Evolutionary conservation across 1,140 invertebrate species (phyloP).

Genomic region (Drosophila kohkoa): DNA sequence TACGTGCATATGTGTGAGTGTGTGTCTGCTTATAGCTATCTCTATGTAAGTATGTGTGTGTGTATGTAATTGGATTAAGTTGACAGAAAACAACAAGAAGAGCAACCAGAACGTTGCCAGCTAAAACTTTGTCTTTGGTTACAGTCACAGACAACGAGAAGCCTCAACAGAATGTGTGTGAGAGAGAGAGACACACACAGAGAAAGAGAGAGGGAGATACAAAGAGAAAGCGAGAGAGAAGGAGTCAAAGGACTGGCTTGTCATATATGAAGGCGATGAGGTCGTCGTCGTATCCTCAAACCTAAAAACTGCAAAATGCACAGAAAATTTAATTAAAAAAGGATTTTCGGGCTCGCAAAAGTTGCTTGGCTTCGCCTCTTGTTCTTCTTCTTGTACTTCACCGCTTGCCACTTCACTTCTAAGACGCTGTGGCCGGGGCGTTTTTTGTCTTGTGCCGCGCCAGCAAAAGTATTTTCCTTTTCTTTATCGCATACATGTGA

Average conservation of each 20-base stretch:
- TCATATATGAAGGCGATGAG: conserved; percentile 64
- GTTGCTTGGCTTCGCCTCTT: conserved; percentile 72
- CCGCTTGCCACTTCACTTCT: neutral
- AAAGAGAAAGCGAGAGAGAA: neutral
- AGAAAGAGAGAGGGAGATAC: neutral
- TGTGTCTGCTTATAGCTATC: neutral
- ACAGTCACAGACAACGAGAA: conserved; percentile 48
- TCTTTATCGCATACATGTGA: conserved; percentile 19
- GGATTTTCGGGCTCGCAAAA: conserved; percentile 76
- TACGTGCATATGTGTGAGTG: conserved; percentile 49
- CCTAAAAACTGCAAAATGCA: conserved; percentile 82
- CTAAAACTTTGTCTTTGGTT: conserved; percentile 76
- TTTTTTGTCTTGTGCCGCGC: conserved; percentile 39
- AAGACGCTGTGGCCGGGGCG: neutral
- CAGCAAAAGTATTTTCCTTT: conserved; percentile 61
- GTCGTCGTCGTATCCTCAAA: conserved; percentile 55
- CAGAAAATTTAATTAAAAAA: conserved; percentile 83
- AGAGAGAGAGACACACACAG: neutral
- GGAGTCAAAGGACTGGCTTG: conserved; percentile 58
- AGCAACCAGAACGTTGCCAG: conserved; percentile 56
- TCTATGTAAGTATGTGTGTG: conserved; percentile 18
- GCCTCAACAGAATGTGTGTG: conserved; percentile 22
- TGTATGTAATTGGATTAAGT: conserved; percentile 80
- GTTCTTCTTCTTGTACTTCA: neutral
- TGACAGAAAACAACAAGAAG: conserved; percentile 62